Evolutionary conservation across 2,113 vertebrate genomes (phyloP).

Genomic region (Meleagris gallopavo): DNA sequence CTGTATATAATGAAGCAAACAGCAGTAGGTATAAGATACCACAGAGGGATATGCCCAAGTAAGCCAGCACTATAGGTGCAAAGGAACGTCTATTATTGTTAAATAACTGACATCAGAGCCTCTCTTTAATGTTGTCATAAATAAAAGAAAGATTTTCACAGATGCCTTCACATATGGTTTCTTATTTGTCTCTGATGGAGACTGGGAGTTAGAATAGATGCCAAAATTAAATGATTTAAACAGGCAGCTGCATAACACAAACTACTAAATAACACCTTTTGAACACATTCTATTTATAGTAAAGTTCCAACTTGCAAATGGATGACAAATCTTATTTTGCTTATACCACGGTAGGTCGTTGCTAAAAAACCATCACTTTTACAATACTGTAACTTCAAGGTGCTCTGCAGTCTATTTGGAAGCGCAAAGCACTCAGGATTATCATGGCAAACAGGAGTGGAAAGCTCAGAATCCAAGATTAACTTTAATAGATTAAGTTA

Average conservation of each 20-base stretch:
- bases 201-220: conserved; percentile 79
- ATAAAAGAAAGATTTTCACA: conserved; percentile 84
- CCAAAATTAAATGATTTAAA: conserved; percentile 87
- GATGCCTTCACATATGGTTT: conserved; percentile 86
- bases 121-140: conserved; percentile 85
- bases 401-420: not conserved
- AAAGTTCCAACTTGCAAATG: conserved; percentile 60
- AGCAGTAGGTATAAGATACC: conserved; percentile 86
- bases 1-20: conserved; percentile 87
- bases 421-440: not conserved
- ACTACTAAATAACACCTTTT: conserved; percentile 82
- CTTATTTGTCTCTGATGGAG: conserved; percentile 83
- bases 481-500: conserved; percentile 11
- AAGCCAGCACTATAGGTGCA: conserved; percentile 82
- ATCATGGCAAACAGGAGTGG: conserved; percentile 12
- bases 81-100: conserved; percentile 85
- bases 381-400: not conserved
- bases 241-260: conserved; percentile 82
- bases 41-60: conserved; percentile 83
- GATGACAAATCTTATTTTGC: conserved; percentile 69
- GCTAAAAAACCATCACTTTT: conserved; percentile 23
- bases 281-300: conserved; percentile 79
- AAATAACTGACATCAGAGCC: conserved; percentile 84
- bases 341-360: conserved; percentile 1
- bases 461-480: conserved; percentile 20